Evolutionary conservation across 2,888 invertebrate genomes (phyloP).

Genomic region (Trissolcus brochymenae): DNA sequence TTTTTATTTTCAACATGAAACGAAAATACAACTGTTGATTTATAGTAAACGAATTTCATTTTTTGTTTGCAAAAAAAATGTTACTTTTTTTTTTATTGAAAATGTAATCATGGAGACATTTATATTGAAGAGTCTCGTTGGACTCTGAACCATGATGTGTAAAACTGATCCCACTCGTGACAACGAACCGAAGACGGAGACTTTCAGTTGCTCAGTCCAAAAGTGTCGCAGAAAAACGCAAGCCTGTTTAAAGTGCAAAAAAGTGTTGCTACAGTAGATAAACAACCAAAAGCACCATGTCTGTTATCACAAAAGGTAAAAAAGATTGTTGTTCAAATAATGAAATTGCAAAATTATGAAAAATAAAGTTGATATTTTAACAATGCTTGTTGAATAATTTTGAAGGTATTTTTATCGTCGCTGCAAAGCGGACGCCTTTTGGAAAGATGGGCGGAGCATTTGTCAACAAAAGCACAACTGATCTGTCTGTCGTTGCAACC

Average conservation of each 20-base stretch:
- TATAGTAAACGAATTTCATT: no score
- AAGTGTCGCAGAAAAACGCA: neutral
- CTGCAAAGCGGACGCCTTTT: constrained; percentile 97
- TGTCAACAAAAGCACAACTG: constrained; percentile 84
- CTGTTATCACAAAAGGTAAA: constrained; percentile 36
- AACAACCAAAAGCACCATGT: constrained; percentile 11
- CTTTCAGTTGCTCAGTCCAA: constrained; percentile 12
- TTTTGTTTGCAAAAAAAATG: no score
- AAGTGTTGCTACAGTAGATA: neutral
- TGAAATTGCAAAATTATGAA: neutral
- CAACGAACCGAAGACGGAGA: neutral
- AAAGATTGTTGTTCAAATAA: neutral
- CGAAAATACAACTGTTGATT: no score
- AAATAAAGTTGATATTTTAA: neutral
- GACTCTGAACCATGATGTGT: constrained; percentile 33
- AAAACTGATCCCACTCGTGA: constrained; percentile 11
- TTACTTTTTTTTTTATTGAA: no score
- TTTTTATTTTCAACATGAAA: no score
- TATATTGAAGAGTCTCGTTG: constrained; percentile 11
- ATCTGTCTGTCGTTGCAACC: constrained; percentile 88
- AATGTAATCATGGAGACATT: no score
- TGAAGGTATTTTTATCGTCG: constrained; percentile 92
- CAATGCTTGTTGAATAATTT: constrained; percentile 11
- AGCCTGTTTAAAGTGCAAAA: no score
- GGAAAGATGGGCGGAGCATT: constrained; percentile 95